Percentiles rank a stretch among this genome's conserved stretches.
phyloP scores from a whole-genome alignment of 2,797 vertebrate genomes.

The Oreortyx pictus region DNA sequence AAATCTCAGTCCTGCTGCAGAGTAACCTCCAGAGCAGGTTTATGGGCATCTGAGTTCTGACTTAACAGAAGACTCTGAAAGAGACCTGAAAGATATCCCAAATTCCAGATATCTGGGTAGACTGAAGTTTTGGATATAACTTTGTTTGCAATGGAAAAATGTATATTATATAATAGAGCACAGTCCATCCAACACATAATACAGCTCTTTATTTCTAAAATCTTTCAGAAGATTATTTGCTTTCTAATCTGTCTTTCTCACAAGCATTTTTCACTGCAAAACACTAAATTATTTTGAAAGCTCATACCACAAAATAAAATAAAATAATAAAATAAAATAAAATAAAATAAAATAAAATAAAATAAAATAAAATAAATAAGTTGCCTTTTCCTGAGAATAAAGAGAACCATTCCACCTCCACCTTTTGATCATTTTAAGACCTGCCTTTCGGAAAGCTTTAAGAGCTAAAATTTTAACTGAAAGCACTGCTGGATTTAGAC shows the following conservation, averaged over 20 bases:
- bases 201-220: background rate
- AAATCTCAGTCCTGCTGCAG: background rate
- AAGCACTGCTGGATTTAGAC: background rate
- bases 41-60: background rate
- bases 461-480: background rate
- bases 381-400: background rate
- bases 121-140: background rate
- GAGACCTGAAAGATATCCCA: background rate
- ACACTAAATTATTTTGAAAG: background rate
- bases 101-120: background rate
- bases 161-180: background rate
- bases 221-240: background rate
- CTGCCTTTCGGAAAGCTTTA: background rate
- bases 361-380: too few relatives aligned
- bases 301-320: background rate
- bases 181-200: too few relatives aligned
- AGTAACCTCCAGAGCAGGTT: background rate
- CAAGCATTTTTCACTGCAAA: background rate
- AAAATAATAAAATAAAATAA: too few relatives aligned
- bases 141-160: background rate
- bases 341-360: background rate
- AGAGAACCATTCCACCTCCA: background rate
- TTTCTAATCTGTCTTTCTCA: background rate
- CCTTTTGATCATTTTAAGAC: background rate
- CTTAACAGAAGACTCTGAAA: background rate